Base-by-base conservation (phyloP, 2,888 invertebrate genomes). In the Zygogramma bicolorata region DNA sequence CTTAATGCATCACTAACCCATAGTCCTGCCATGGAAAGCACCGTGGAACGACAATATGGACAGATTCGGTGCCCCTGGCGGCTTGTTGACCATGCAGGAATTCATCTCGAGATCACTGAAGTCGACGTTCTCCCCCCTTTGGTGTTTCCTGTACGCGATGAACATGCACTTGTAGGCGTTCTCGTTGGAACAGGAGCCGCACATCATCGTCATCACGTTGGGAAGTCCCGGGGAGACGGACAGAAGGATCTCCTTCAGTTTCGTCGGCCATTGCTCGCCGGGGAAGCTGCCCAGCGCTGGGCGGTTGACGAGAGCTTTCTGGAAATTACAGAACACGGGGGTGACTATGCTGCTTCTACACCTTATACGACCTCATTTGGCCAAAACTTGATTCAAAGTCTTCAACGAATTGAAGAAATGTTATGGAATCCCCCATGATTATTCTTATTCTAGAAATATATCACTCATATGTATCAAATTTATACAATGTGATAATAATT, bases 121-220 rank as follows among this genome's bases (percentile, higher is more conserved):
- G 2, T 90, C 88, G 0, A 91, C 87, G 18, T 90, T 89, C 60
- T 91, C 92, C 13, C 58, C 94, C 62, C 99, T 90, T 84, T 93
- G 88, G 73, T 91, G 93, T 29, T 90, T 91, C 74, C 91, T 91
- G 84, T 97, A 96, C 90, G 94, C 92, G 82, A 99, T 94, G 84
- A 98, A 98, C 46, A 96, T 94, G 49, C 94, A 93, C 88, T 99
- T 99, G 85, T 92, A 96, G 0, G 98, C 97, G 87, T 99, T 99
- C 88, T 99, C 99, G 85, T 98, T 97, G 0, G 99, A 97, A 82
- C 98, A 99, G 0, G 98, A 96, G 1, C 97, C 97, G 84, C 98
- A 98, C 93, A 97, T 97, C 97, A 99, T 99, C 0, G 99, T 98
- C 62, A 95, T 94, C 2, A 98, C 90, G 81, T 94, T 91, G 2